These are phyloP conservation scores for Muscidifurax raptorellus DNA, from an alignment of 1,140 invertebrate genomes.

Conservation along the genomic window DNA sequence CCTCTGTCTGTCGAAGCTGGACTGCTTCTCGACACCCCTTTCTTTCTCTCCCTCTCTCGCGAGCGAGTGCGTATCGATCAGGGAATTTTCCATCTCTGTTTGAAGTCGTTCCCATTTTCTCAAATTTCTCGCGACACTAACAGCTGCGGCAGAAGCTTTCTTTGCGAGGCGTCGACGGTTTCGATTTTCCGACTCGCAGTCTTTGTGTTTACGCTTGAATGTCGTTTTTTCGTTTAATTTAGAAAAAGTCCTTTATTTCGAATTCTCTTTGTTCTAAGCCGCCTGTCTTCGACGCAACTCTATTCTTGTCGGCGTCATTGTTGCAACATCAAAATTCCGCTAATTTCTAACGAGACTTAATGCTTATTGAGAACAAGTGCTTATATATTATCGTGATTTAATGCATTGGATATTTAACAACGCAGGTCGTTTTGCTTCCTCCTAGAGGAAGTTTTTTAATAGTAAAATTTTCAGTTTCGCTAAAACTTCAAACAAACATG, in stretches of 20 bases:
- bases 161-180: neutral
- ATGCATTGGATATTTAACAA: too few species aligned
- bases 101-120: slow-evolving; percentile 47
- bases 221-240: neutral
- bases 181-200: slow-evolving; percentile 3
- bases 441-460: too few species aligned
- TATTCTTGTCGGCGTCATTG: neutral
- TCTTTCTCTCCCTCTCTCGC: slow-evolving; percentile 12
- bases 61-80: neutral
- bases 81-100: slow-evolving; percentile 26
- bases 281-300: neutral
- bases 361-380: too few species aligned
- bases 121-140: slow-evolving; percentile 44
- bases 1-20: neutral
- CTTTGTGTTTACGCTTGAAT: neutral
- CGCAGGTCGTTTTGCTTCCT: too few species aligned
- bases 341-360: neutral
- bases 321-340: neutral
- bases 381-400: neutral
- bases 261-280: slow-evolving; percentile 6
- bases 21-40: neutral
- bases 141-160: too few species aligned
- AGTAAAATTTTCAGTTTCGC: too few species aligned
- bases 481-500: too few species aligned
- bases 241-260: neutral